Base-by-base conservation (phyloP, 1,140 invertebrate genomes). In the Drosophila varians region DNA sequence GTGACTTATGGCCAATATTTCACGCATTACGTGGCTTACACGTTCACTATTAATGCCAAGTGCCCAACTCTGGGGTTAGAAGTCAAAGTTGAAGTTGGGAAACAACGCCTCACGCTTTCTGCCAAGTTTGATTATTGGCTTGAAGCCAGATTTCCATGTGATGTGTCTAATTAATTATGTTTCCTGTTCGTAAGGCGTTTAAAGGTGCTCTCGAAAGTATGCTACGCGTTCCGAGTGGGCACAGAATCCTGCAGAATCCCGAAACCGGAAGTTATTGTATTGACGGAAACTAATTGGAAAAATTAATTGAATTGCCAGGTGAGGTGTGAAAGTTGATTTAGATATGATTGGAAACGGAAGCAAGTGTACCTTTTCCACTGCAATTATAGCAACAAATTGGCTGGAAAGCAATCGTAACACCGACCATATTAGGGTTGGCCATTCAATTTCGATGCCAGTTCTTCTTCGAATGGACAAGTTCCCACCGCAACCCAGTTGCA, bases 251-350 rank as follows among this genome's bases (percentile, higher is more conserved):
- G n/a, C 21, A 21, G 21, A 21, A 21, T 21, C 21, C 21, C 34
- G 47, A 12, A 9, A 23, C 25, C 9, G 21, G 1, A 26, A 26
- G 11, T 11, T 34, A 34, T 47, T 12, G 18, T 62, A 31, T 40
- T 54, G 53, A 51, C 45, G 48, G 18, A 23, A 55, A 31, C 48
- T 78, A 72, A 77, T 80, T 80, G 62, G 48, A 51, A 62, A 76
- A 65, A 70, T 86, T 31, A 86, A 86, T 86, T 86, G 73, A 87
- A 55, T 70, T 77, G 68, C 38, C 76, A 51, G 57, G 5, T 87
- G 51, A 77, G 60, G 73, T 76, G 73, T 65, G 54, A 79, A 79
- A 75, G 49, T 72, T 68, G 64, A 73, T 43, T 60, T 51, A 51
- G 43, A 62, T 55, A 46, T 61, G 55, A 57, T 46, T 42, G 26